phyloP scores from a whole-genome alignment of 2,113 vertebrate genomes.

The Pachypanchax playfairii region DNA sequence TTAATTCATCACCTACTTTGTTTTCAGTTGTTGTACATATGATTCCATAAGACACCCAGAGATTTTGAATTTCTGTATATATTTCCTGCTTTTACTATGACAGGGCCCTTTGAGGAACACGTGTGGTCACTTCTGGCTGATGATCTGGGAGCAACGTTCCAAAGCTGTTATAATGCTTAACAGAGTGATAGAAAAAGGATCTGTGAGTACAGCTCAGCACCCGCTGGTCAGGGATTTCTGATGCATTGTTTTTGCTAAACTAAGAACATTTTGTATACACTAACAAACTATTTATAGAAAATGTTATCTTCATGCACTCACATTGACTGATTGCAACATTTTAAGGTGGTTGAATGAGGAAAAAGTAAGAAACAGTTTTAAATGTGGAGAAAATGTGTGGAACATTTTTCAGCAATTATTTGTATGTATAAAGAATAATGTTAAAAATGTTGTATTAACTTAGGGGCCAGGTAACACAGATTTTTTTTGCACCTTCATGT shows the following conservation, averaged over 20 bases:
- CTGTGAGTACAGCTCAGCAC: constrained; percentile 82
- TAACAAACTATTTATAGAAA: neutral
- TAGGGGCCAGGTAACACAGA: too few species aligned
- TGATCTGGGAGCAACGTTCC: constrained; percentile 96
- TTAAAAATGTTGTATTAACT: too few species aligned
- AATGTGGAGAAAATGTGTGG: too few species aligned
- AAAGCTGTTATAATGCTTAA: constrained; percentile 98
- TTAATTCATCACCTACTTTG: neutral
- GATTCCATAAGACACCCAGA: neutral
- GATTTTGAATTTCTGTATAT: neutral
- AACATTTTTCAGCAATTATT: too few species aligned
- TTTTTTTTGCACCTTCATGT: too few species aligned
- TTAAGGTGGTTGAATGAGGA: neutral
- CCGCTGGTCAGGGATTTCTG: constrained; percentile 9
- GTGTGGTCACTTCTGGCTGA: constrained; percentile 98
- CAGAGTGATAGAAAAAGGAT: constrained; percentile 95
- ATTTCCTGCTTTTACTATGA: constrained; percentile 3
- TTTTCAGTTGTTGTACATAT: neutral
- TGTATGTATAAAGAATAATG: too few species aligned
- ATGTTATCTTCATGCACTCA: neutral
- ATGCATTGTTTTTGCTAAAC: neutral
- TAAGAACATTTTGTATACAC: neutral
- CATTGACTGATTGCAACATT: neutral
- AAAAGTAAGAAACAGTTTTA: too few species aligned
- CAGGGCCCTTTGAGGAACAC: constrained; percentile 96